A percentile compares a stretch with the other conserved stretches of the same genome.
phyloP scores from a whole-genome alignment of 2,888 invertebrate genomes.

The Lasioglossum pauxillum region DNA sequence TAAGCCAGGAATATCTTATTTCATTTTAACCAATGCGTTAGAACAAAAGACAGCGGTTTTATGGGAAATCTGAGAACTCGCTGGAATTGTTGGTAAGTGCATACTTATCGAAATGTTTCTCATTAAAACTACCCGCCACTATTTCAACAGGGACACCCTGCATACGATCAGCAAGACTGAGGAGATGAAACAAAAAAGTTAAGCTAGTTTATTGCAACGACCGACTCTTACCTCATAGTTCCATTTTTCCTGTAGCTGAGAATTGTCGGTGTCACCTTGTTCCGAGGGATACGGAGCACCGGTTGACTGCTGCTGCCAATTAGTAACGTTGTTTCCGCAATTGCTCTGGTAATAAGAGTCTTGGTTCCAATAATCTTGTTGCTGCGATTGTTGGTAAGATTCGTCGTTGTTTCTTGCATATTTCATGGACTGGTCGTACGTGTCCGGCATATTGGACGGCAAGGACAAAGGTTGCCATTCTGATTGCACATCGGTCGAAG shows the following conservation, averaged over 20 bases:
- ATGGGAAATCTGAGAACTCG: neutral
- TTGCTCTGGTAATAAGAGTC: constrained; percentile 76
- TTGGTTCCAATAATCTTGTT: constrained; percentile 75
- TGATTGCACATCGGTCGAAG: constrained; percentile 69
- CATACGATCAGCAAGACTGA: neutral
- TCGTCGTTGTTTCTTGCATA: constrained; percentile 71
- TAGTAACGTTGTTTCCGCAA: constrained; percentile 63
- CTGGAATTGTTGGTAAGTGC: neutral
- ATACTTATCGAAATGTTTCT: neutral
- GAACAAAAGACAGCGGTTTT: neutral
- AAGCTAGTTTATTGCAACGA: neutral
- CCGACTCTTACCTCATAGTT: constrained; percentile 81
- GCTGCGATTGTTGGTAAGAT: constrained; percentile 69
- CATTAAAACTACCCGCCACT: neutral
- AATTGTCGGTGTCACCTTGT: constrained; percentile 76
- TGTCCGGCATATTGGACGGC: constrained; percentile 74
- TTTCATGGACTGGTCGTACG: constrained; percentile 71
- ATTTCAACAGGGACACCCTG: neutral
- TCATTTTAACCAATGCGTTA: neutral
- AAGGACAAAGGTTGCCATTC: constrained; percentile 80
- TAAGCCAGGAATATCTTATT: neutral
- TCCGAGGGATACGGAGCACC: constrained; percentile 71
- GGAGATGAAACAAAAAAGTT: neutral
- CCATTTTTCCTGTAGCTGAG: constrained; percentile 81
- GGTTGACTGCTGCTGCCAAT: constrained; percentile 76